Conservation (phyloP, 1,140 invertebrate species). For the Cotesia chilonis region DNA sequence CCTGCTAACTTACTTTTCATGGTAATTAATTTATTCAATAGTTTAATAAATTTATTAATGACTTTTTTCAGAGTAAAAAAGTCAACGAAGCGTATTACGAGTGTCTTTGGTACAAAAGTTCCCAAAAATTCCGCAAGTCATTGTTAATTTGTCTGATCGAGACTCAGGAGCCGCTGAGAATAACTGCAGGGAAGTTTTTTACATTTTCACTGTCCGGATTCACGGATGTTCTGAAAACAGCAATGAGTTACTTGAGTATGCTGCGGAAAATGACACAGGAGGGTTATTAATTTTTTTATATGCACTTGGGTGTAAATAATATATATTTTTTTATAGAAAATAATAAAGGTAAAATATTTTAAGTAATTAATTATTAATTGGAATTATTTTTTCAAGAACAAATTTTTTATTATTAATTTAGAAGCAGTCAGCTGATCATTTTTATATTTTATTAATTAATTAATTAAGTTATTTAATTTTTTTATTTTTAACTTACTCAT, state of each 20-base stretch:
- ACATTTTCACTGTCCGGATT: slow-evolving; percentile 37
- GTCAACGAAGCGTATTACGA: slow-evolving; percentile 38
- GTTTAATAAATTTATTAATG: background rate
- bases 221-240: slow-evolving; percentile 31
- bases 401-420: too few species aligned
- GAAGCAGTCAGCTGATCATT: too few species aligned
- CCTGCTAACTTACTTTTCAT: background rate
- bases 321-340: background rate
- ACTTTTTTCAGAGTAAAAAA: slow-evolving; percentile 33
- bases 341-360: too few species aligned
- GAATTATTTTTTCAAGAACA: too few species aligned
- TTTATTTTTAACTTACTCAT: too few species aligned
- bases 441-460: too few species aligned
- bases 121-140: slow-evolving; percentile 32
- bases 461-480: too few species aligned
- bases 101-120: slow-evolving; percentile 37
- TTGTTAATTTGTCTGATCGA: slow-evolving; percentile 30
- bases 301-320: background rate
- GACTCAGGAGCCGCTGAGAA: slow-evolving; percentile 37
- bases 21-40: background rate
- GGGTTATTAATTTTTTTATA: background rate
- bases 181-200: slow-evolving; percentile 40
- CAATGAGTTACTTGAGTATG: slow-evolving; percentile 35
- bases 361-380: too few species aligned
- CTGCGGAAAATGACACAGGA: slow-evolving; percentile 29